These are phyloP conservation scores for Stenopsyche tienmushanensis DNA, from an alignment of 1,140 invertebrate genomes.

Conservation along the genomic window DNA sequence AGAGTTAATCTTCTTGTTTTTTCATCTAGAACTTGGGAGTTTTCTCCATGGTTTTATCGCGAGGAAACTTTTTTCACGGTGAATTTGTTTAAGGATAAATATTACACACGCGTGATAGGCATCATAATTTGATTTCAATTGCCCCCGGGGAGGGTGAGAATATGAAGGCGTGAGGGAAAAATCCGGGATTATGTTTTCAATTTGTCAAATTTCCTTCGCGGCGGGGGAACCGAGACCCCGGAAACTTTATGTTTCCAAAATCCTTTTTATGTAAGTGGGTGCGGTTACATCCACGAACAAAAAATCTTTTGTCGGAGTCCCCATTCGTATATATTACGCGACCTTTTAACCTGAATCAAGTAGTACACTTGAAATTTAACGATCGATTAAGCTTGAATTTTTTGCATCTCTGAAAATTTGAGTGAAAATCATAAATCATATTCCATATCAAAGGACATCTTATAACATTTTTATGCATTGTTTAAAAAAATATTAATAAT, in stretches of 20 bases:
- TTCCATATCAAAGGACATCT: too few relatives aligned
- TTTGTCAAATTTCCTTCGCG: constrained; percentile 37
- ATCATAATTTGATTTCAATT: constrained; percentile 40
- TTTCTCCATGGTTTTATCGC: neutral
- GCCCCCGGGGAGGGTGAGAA: constrained; percentile 14
- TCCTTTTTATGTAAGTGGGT: constrained; percentile 31
- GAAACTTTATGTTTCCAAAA: constrained; percentile 10
- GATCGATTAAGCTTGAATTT: too few relatives aligned
- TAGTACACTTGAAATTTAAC: too few relatives aligned
- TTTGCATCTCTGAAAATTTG: too few relatives aligned
- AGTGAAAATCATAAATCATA: too few relatives aligned
- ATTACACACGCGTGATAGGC: constrained; percentile 28
- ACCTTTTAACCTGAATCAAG: too few relatives aligned
- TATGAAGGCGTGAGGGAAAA: constrained; percentile 20
- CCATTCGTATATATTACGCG: too few relatives aligned
- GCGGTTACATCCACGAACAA: neutral
- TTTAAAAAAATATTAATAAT: too few relatives aligned
- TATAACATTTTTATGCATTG: too few relatives aligned
- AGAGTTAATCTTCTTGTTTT: too few relatives aligned
- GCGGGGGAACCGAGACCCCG: too few relatives aligned
- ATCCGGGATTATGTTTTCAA: constrained; percentile 40
- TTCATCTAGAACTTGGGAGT: too few relatives aligned
- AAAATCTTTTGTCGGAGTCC: neutral
- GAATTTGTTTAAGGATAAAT: constrained; percentile 33
- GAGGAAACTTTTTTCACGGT: constrained; percentile 17